Conservation (phyloP, 2,888 invertebrate genomes). For the Phoenoteleia sp. region DNA sequence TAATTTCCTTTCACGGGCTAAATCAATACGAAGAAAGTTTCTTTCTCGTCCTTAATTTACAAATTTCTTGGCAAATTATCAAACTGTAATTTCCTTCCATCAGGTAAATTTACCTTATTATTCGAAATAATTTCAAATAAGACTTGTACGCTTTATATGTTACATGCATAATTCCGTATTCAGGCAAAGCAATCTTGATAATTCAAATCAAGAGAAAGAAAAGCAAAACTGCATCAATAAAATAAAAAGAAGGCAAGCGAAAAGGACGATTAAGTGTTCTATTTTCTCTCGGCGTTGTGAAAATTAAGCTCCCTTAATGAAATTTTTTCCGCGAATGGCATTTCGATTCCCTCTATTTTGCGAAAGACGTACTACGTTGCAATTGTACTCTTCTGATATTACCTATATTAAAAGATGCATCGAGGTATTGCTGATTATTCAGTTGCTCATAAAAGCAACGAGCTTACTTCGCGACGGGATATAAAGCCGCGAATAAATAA, state of each 20-base stretch:
- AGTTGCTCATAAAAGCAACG: constrained; percentile 17
- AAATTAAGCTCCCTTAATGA: constrained; percentile 46
- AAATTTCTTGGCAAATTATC: constrained; percentile 66
- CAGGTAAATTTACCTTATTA: constrained; percentile 43
- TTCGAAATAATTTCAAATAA: constrained; percentile 41
- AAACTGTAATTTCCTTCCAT: constrained; percentile 62
- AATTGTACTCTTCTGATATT: constrained; percentile 3
- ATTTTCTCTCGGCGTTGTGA: constrained; percentile 13
- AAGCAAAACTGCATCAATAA: background rate
- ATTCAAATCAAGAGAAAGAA: constrained; percentile 24
- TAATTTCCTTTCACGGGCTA: constrained; percentile 38
- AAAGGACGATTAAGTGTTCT: constrained; percentile 2
- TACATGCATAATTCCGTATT: constrained; percentile 6
- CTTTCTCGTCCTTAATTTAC: constrained; percentile 52
- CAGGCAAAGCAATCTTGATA: constrained; percentile 7
- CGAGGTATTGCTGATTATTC: constrained; percentile 37
- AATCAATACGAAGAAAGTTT: constrained; percentile 59
- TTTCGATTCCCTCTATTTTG: constrained; percentile 9
- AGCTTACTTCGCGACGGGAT: background rate
- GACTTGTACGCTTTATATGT: constrained; percentile 23
- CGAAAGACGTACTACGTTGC: background rate
- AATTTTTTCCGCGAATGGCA: constrained; percentile 16
- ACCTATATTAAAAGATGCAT: constrained; percentile 21
- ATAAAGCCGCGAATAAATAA: constrained; percentile 39
- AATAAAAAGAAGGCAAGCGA: constrained; percentile 11